These are phyloP conservation scores for Eretmocerus hayati DNA, from an alignment of 2,888 invertebrate species.

Conservation along the genomic window DNA sequence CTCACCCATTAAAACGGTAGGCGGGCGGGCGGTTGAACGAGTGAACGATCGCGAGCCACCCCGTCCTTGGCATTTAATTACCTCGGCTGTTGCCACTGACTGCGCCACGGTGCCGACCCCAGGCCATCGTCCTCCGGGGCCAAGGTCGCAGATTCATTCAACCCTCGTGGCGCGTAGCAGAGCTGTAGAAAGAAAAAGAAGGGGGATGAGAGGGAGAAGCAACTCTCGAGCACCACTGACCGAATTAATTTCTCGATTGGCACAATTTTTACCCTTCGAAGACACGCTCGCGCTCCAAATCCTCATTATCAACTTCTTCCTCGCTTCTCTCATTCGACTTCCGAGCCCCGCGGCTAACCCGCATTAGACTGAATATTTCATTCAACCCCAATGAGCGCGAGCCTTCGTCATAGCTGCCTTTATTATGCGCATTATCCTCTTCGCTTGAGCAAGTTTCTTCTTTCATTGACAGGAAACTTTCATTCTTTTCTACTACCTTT, in stretches of 20 bases:
- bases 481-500: neutral
- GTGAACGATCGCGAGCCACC: conserved; percentile 31
- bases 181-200: conserved; percentile 10
- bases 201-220: conserved; percentile 4
- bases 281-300: conserved; percentile 2
- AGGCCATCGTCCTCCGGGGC: conserved; percentile 40
- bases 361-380: too few species aligned
- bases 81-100: conserved; percentile 27
- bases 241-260: conserved; percentile 36
- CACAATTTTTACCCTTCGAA: conserved; percentile 24
- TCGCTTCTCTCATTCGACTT: neutral
- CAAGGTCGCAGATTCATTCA: conserved; percentile 43
- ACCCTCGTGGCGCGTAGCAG: conserved; percentile 19
- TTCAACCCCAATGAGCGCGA: too few species aligned
- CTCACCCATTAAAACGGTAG: conserved; percentile 33
- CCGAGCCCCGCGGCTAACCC: too few species aligned
- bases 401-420: neutral
- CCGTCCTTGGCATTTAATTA: conserved; percentile 46
- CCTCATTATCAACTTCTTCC: conserved; percentile 16
- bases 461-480: neutral
- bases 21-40: conserved; percentile 10
- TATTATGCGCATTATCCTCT: neutral
- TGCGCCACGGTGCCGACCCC: conserved; percentile 29
- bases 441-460: neutral
- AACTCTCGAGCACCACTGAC: conserved; percentile 42